Conservation (phyloP, 2,888 invertebrate species). For the Agrochola litura region DNA sequence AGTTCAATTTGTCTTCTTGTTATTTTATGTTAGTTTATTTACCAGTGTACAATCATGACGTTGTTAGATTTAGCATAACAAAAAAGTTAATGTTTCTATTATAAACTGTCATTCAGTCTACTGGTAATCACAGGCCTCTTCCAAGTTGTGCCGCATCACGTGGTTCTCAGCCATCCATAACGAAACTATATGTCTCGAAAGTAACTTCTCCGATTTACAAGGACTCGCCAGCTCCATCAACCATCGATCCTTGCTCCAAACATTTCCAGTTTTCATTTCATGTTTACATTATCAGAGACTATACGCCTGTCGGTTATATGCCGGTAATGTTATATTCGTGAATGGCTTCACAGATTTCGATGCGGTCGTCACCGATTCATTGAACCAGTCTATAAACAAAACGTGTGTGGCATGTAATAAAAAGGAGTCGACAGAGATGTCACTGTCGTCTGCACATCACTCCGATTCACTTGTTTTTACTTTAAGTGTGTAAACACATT, state of each 20-base stretch:
- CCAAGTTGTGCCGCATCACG: not conserved
- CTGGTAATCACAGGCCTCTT: not conserved
- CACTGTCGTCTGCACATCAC: constrained; percentile 21
- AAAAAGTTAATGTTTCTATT: constrained; percentile 15
- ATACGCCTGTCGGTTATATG: not conserved
- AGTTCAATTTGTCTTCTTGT: not conserved
- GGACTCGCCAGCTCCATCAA: not conserved
- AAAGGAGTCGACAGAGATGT: not conserved
- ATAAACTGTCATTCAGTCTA: constrained; percentile 2
- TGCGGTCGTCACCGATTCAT: constrained; percentile 9
- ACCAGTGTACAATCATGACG: not conserved
- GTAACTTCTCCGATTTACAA: not conserved
- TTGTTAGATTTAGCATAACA: not conserved
- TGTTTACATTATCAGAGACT: constrained; percentile 3
- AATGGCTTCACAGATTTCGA: constrained; percentile 32
- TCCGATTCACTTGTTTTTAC: constrained; percentile 11
- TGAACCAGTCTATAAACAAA: constrained; percentile 28
- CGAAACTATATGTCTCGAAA: not conserved
- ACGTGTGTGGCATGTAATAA: constrained; percentile 1
- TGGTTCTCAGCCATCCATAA: constrained; percentile 18
- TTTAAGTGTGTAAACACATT: constrained; percentile 27
- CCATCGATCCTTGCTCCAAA: not conserved
- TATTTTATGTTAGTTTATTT: not conserved
- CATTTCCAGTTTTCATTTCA: not conserved
- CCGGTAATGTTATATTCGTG: constrained; percentile 2